These are phyloP conservation scores for Naso thynnoides DNA, from an alignment of 2,797 vertebrate genomes.

Conservation along the genomic window DNA sequence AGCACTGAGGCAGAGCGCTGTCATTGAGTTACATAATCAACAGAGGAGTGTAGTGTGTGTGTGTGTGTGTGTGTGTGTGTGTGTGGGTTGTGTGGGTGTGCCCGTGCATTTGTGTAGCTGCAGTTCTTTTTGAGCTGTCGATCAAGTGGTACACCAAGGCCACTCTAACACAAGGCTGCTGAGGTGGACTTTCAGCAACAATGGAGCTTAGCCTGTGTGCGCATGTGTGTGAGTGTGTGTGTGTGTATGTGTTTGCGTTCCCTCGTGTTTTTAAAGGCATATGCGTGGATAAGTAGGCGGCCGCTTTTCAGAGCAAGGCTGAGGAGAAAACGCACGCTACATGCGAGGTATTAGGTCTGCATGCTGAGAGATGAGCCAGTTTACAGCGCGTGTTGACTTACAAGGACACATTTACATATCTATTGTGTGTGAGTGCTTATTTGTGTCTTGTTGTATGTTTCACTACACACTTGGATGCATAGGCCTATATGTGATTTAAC, in stretches of 20 bases:
- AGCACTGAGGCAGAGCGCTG: constrained; percentile 78
- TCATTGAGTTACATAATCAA: constrained; percentile 84
- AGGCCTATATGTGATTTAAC: constrained; percentile 45
- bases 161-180: constrained; percentile 73
- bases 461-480: constrained; percentile 45
- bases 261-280: constrained; percentile 47
- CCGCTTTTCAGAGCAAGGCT: constrained; percentile 42
- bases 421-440: constrained; percentile 33
- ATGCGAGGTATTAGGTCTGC: constrained; percentile 52
- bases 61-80: constrained; percentile 38
- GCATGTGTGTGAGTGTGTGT: constrained; percentile 13
- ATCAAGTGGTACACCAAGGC: constrained; percentile 75
- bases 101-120: constrained; percentile 53
- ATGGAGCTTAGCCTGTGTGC: constrained; percentile 51
- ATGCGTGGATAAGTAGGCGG: constrained; percentile 46
- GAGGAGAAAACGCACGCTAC: constrained; percentile 30
- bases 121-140: constrained; percentile 72
- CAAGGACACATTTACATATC: constrained; percentile 64
- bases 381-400: constrained; percentile 64
- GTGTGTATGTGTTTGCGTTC: constrained; percentile 3
- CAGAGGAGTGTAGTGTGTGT: constrained; percentile 62
- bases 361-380: constrained; percentile 64
- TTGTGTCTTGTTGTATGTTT: constrained; percentile 43
- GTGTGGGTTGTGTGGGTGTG: constrained; percentile 45
- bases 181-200: constrained; percentile 78